Percentiles rank a stretch among this genome's conserved stretches.
Conservation (phyloP, 1,140 invertebrate species). For the Cylas formicarius region DNA sequence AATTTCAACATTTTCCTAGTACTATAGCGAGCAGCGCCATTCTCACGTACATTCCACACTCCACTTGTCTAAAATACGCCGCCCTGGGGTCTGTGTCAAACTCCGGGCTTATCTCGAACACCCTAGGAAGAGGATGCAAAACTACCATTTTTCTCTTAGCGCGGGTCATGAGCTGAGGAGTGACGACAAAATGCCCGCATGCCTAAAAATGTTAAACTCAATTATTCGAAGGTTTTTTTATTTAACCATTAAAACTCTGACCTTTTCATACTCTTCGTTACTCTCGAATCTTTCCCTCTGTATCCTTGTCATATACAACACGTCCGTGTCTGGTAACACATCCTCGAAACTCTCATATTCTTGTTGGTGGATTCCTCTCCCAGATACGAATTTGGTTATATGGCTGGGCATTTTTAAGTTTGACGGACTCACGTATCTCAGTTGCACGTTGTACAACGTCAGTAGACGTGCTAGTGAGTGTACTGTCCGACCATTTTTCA, state of each 20-base stretch:
- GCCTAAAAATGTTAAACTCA: constrained; percentile 49
- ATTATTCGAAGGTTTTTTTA: too few relatives aligned
- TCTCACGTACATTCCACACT: constrained; percentile 95
- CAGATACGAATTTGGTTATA: constrained; percentile 69
- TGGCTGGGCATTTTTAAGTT: constrained; percentile 85
- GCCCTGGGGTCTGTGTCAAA: constrained; percentile 94
- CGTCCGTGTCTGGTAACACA: constrained; percentile 87
- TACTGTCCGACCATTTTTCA: constrained; percentile 96
- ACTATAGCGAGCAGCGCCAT: constrained; percentile 96
- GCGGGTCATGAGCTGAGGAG: constrained; percentile 89
- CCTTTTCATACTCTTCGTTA: constrained; percentile 80
- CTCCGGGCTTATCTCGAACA: constrained; percentile 89
- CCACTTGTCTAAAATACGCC: constrained; percentile 96
- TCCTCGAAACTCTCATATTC: constrained; percentile 68
- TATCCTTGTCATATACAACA: constrained; percentile 96
- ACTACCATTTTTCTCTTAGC: constrained; percentile 93
- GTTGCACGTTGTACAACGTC: constrained; percentile 82
- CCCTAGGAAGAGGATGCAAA: constrained; percentile 93
- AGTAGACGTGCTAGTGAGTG: constrained; percentile 91
- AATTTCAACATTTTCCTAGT: constrained; percentile 49
- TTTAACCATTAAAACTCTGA: constrained; percentile 40
- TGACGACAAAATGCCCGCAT: constrained; percentile 82
- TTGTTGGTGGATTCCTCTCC: constrained; percentile 74
- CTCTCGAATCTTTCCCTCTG: constrained; percentile 87
- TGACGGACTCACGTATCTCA: constrained; percentile 83